phyloP scores from a whole-genome alignment of 2,113 vertebrate species.

The Corydoras sp. region DNA sequence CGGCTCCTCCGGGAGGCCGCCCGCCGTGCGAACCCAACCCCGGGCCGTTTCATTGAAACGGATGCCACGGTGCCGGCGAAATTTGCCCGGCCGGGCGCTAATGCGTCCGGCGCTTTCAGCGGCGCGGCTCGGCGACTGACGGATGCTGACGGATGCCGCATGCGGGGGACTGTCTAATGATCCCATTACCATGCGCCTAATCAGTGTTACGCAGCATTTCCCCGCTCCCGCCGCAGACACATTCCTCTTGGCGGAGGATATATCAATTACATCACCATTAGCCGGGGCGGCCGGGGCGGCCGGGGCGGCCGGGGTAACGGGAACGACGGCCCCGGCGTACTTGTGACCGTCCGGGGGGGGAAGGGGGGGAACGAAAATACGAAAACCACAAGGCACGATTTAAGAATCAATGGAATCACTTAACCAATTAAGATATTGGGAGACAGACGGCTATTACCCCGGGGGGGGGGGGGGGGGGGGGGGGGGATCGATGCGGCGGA shows the following conservation, averaged over 20 bases:
- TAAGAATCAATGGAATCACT: conserved; percentile 70
- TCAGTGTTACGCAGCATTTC: conserved; percentile 46
- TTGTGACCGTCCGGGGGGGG: conserved; percentile 52
- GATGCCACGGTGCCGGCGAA: background rate
- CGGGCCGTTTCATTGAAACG: background rate
- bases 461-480: conserved; percentile 57
- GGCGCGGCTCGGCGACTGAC: conserved; percentile 8
- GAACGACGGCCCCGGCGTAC: conserved; percentile 47
- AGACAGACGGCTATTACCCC: conserved; percentile 69
- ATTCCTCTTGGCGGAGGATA: conserved; percentile 33
- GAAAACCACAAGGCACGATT: conserved; percentile 57
- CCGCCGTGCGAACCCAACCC: background rate
- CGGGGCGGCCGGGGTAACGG: conserved; percentile 39
- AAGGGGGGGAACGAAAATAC: conserved; percentile 50
- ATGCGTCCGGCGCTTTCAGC: background rate
- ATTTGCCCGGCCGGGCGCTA: background rate
- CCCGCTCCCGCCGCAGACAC: conserved; percentile 53
- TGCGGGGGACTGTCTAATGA: conserved; percentile 24
- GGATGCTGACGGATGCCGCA: conserved; percentile 8
- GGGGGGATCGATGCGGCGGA: conserved; percentile 65
- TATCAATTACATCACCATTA: conserved; percentile 66
- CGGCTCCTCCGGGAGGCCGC: too few species aligned
- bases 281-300: conserved; percentile 38
- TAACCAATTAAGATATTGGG: conserved; percentile 69
- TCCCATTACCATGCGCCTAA: conserved; percentile 29